phyloP scores from a whole-genome alignment of 2,113 vertebrate genomes.

The Scortum barcoo region DNA sequence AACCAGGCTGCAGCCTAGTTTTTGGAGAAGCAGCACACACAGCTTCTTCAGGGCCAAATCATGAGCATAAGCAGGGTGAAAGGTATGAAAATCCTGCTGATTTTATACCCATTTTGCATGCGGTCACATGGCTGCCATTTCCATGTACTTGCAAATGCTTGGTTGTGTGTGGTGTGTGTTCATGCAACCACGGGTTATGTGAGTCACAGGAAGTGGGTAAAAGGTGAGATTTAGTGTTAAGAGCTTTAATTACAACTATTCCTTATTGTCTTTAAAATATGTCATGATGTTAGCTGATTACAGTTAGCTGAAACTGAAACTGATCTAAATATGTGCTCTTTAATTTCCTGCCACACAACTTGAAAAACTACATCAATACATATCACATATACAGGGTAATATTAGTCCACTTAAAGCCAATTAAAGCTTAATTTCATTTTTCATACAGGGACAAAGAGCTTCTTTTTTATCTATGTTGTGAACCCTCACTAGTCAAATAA shows the following conservation, averaged over 20 bases:
- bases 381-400: conserved; percentile 3
- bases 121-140: conserved; percentile 5
- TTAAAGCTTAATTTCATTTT: conserved; percentile 23
- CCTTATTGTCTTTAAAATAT: conserved; percentile 32
- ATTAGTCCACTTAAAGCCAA: conserved; percentile 20
- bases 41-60: conserved; percentile 23
- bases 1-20: conserved; percentile 41
- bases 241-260: conserved; percentile 34
- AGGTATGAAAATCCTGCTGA: conserved; percentile 3
- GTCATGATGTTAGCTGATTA: conserved; percentile 10
- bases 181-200: conserved; percentile 32
- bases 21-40: conserved; percentile 8
- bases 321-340: conserved; percentile 2
- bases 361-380: background rate
- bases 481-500: conserved; percentile 26
- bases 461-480: conserved; percentile 30
- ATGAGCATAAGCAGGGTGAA: conserved; percentile 10
- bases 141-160: conserved; percentile 11
- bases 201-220: conserved; percentile 73
- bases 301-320: conserved; percentile 33
- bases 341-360: background rate
- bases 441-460: background rate
- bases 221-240: conserved; percentile 54
- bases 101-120: conserved; percentile 12
- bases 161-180: background rate